A percentile compares a stretch with the other conserved stretches of the same genome.
Conservation (phyloP, 2,113 vertebrate genomes). For the Odobenus rosmarus region DNA sequence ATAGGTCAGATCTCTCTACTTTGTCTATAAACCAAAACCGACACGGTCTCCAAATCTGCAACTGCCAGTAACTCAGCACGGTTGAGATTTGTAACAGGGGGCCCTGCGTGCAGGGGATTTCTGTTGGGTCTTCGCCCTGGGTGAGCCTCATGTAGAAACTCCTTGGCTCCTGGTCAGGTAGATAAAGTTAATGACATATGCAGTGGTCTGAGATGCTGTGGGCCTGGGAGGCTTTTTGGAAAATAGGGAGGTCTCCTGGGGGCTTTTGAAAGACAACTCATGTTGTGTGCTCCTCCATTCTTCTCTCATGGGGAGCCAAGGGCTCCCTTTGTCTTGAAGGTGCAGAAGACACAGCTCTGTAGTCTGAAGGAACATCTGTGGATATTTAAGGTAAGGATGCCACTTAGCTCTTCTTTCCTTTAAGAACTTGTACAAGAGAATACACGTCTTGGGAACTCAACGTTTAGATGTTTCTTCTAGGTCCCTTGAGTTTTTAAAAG, state of each 20-base stretch:
- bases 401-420: not conserved
- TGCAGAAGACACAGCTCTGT: not conserved
- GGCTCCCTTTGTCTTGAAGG: not conserved
- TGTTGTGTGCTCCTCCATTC: rapidly evolving
- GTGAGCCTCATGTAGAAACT: not conserved
- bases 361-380: not conserved
- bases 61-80: rapidly evolving
- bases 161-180: not conserved
- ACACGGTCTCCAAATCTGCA: not conserved
- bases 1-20: not conserved
- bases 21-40: not conserved
- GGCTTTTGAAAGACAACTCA: not conserved
- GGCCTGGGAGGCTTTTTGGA: not conserved
- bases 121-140: not conserved
- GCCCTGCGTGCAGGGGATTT: not conserved
- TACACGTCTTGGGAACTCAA: not conserved
- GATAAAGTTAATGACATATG: not conserved
- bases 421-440: not conserved
- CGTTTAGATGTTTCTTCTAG: not conserved
- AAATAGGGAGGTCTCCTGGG: not conserved
- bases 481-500: slow-evolving; percentile 45
- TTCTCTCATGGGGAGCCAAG: not conserved
- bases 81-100: not conserved
- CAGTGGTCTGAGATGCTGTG: not conserved
- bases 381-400: not conserved